phyloP scores from a whole-genome alignment of 2,113 vertebrate species.

The Brachyistius frenatus region DNA sequence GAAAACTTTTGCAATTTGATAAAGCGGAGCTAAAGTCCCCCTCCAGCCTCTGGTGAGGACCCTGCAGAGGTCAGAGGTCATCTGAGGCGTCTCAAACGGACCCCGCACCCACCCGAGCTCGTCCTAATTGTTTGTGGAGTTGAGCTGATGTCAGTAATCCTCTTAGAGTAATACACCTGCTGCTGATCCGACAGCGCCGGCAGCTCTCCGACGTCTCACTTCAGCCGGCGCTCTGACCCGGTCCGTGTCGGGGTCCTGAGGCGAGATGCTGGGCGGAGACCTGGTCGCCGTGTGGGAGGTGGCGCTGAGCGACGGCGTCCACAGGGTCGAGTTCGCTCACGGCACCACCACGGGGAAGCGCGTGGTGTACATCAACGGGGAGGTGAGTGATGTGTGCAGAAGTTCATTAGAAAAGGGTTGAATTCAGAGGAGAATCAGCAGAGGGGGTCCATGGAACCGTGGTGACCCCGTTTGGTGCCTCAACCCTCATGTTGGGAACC shows the following conservation, averaged over 20 bases:
- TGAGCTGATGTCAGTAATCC: conserved; percentile 62
- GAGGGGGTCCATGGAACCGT: too few relatives aligned
- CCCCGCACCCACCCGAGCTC: too few relatives aligned
- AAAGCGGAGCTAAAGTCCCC: too few relatives aligned
- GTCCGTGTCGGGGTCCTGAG: background rate
- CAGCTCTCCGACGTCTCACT: background rate
- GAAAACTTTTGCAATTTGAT: too few relatives aligned
- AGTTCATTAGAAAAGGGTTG: too few relatives aligned
- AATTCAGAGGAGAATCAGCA: too few relatives aligned
- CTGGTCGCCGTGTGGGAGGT: conserved; percentile 94
- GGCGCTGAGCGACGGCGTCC: conserved; percentile 91
- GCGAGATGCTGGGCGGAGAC: conserved; percentile 87
- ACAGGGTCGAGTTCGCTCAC: conserved; percentile 95
- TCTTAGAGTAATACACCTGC: conserved; percentile 78
- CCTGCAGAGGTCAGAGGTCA: too few relatives aligned
- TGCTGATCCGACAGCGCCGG: conserved; percentile 54
- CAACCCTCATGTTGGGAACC: too few relatives aligned
- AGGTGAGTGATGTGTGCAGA: conserved; percentile 81
- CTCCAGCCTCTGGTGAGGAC: too few relatives aligned
- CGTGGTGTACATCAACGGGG: conserved; percentile 91
- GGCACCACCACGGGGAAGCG: conserved; percentile 95
- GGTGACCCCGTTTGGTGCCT: too few relatives aligned
- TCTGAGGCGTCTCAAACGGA: too few relatives aligned
- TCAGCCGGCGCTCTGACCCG: background rate
- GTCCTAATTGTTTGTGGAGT: conserved; percentile 16